A percentile compares a stretch with the other conserved stretches of the same genome.
phyloP scores from a whole-genome alignment of 2,113 vertebrate species.

The Poecile atricapillus region DNA sequence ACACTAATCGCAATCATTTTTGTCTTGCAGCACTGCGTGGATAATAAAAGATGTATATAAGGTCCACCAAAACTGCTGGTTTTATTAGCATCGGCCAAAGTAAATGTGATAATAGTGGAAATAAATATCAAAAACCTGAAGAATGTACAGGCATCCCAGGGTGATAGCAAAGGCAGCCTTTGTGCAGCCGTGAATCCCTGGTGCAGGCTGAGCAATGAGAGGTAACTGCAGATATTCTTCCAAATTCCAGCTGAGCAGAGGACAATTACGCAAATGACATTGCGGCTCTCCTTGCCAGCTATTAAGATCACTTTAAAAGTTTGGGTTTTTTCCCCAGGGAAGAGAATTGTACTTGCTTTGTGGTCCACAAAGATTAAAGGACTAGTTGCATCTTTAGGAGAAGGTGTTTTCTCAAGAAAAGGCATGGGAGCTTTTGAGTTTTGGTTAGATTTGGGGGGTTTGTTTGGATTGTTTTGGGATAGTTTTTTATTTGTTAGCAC shows the following conservation, averaged over 20 bases:
- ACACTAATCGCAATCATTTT: background rate
- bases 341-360: background rate
- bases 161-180: background rate
- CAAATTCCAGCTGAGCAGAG: background rate
- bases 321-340: background rate
- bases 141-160: background rate
- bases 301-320: background rate
- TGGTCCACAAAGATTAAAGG: background rate
- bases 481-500: background rate
- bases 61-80: background rate
- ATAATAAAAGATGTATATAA: background rate
- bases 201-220: background rate
- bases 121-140: background rate
- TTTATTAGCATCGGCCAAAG: background rate
- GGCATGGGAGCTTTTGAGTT: background rate
- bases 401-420: background rate
- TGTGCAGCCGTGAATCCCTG: background rate
- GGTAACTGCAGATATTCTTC: constrained; percentile 11
- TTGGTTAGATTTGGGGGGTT: background rate
- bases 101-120: background rate
- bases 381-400: background rate
- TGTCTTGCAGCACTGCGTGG: background rate
- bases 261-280: background rate
- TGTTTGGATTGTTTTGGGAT: background rate
- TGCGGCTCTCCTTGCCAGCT: constrained; percentile 12